Evolutionary conservation across 2,888 invertebrate species (phyloP), one percentile per base, ranked within the genome.

Genomic region (Parascotia fuliginaria): DNA sequence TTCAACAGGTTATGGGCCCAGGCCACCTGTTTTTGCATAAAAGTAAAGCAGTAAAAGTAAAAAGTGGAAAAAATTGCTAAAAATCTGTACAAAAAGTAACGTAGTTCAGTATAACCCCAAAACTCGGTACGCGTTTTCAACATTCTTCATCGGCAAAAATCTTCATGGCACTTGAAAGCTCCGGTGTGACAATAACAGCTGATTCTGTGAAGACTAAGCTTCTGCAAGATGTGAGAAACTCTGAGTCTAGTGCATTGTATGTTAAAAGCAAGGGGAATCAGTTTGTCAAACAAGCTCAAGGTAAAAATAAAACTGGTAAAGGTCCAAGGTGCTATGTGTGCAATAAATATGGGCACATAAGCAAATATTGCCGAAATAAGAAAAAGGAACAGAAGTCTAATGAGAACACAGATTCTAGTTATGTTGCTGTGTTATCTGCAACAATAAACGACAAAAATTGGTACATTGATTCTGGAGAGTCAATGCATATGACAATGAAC

Each of bases 251-350:
- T 38, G 45, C 38, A 13, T 28, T 22, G 24, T 38, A 38, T 27
- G 27, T 22, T 38, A 38, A n/a, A n/a, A n/a, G n/a, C n/a, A n/a
- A n/a, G n/a, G n/a, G n/a, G n/a, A n/a, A n/a, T n/a, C 29, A 16
- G 5, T 29, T 15, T 44, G 31, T 11, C 14, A 44, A 37, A 46
- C 38, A 9, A 33, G 27, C 16, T 33, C 44, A 29, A 11, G 7
- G 19, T 12, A 11, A 41, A 29, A 2, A 4, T 6, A 27, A 27
- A 9, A 16, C 22, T 12, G 9, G 24, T 13, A 59, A 59, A 34
- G 60, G 62, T 0, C 70, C 60, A 0, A 27, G 65, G n/a, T 68
- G 66, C 37, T 70, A 15, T 33, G 57, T 51, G 7, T 66, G 65
- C 28, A 65, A 68, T 28, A 62, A 41, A 22, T 33, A 44, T 29